A percentile compares a stretch with the other conserved stretches of the same genome.
Evolutionary conservation across 1,140 invertebrate genomes (phyloP).

Genomic region (Colletes gigas): DNA sequence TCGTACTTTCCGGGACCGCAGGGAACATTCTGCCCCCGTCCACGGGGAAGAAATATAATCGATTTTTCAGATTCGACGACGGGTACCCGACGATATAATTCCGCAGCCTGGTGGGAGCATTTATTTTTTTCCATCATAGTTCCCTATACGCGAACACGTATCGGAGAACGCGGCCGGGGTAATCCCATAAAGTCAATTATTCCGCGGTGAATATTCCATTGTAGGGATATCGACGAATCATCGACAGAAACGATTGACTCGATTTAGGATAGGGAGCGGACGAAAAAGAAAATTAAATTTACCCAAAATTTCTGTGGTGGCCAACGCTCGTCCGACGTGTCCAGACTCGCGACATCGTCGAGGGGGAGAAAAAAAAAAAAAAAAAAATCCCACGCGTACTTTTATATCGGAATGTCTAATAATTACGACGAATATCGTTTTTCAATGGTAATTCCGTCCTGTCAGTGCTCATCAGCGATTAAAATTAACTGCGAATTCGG

Average conservation of each 20-base stretch:
- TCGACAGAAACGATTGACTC: slow-evolving; percentile 68
- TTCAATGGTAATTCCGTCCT: slow-evolving; percentile 10
- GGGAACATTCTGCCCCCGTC: not conserved
- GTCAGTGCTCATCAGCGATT: not conserved
- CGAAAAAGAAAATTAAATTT: slow-evolving; percentile 66
- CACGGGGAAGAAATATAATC: not conserved
- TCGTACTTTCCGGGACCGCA: not conserved
- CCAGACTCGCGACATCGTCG: slow-evolving; percentile 32
- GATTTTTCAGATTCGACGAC: slow-evolving; percentile 34
- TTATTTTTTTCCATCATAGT: slow-evolving; percentile 59
- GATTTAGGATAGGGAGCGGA: slow-evolving; percentile 53
- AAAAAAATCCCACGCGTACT: slow-evolving; percentile 16
- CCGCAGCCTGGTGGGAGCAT: slow-evolving; percentile 28
- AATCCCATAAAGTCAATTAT: slow-evolving; percentile 76
- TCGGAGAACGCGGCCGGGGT: slow-evolving; percentile 57
- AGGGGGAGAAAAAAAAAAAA: not conserved
- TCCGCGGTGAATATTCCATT: slow-evolving; percentile 66
- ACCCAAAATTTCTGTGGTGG: slow-evolving; percentile 56
- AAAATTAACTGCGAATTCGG: slow-evolving; percentile 10
- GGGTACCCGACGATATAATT: slow-evolving; percentile 40
- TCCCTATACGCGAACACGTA: slow-evolving; percentile 27
- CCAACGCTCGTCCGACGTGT: slow-evolving; percentile 53
- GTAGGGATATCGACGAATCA: slow-evolving; percentile 74
- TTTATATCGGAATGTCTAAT: slow-evolving; percentile 38
- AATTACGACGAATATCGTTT: slow-evolving; percentile 19